Conservation (phyloP, 1,140 invertebrate genomes). For the Cotesia typhae region DNA sequence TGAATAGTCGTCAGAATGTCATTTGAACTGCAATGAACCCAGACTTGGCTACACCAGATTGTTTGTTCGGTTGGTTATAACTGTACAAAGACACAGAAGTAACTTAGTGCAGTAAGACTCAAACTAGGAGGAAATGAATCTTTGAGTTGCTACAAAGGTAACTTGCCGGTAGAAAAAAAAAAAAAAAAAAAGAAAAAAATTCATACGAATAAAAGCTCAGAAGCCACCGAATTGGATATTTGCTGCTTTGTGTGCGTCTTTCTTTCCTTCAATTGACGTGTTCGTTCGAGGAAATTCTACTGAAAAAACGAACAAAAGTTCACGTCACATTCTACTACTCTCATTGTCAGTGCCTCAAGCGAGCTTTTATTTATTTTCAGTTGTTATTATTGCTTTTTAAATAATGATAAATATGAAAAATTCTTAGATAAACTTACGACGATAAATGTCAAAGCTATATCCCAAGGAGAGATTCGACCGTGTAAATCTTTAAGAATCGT, state of each 20-base stretch:
- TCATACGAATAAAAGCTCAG: slow-evolving; percentile 10
- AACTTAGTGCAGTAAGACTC: slow-evolving; percentile 5
- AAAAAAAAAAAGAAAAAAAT: slow-evolving; percentile 2
- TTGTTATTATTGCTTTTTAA: no score
- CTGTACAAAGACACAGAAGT: no score
- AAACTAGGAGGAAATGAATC: slow-evolving; percentile 11
- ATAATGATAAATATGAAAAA: no score
- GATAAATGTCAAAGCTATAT: no score
- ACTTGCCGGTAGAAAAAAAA: not conserved
- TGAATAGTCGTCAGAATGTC: slow-evolving; percentile 5
- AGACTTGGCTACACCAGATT: not conserved
- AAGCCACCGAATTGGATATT: slow-evolving; percentile 23
- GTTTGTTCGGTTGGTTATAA: slow-evolving; percentile 4
- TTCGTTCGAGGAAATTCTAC: slow-evolving; percentile 19
- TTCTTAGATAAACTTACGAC: no score
- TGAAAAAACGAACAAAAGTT: slow-evolving; percentile 21
- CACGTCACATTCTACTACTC: not conserved
- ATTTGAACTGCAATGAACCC: not conserved
- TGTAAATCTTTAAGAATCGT: no score
- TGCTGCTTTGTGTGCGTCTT: not conserved
- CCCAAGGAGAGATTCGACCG: no score
- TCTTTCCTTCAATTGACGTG: slow-evolving; percentile 17
- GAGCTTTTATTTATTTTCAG: not conserved
- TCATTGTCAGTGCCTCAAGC: not conserved
- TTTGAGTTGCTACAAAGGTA: not conserved